phyloP scores from a whole-genome alignment of 2,888 invertebrate species.

The Orchestes rusci region DNA sequence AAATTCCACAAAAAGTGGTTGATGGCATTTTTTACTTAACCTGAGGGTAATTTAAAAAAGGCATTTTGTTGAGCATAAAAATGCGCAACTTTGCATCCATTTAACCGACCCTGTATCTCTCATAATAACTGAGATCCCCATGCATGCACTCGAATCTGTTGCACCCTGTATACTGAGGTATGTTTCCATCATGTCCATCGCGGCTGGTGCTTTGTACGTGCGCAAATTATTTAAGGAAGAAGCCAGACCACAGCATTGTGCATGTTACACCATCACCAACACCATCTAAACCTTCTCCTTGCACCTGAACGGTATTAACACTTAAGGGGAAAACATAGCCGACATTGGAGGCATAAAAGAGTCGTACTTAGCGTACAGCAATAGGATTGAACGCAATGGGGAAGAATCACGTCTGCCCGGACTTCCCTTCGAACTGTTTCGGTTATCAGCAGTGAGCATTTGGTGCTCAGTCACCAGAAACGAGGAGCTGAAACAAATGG shows the following conservation, averaged over 20 bases:
- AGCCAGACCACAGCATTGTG: too few relatives aligned
- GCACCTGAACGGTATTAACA: conserved; percentile 83
- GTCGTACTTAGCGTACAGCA: conserved; percentile 52
- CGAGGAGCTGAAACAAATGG: conserved; percentile 39
- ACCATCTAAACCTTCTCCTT: conserved; percentile 33
- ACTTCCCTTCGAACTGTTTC: conserved; percentile 47
- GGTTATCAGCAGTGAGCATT: conserved; percentile 53
- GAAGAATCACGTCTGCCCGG: conserved; percentile 38
- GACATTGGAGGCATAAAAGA: conserved; percentile 92
- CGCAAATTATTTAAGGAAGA: conserved; percentile 80
- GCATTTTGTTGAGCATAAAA: too few relatives aligned
- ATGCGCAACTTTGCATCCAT: too few relatives aligned
- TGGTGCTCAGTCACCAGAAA: conserved; percentile 50
- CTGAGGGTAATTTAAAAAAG: too few relatives aligned
- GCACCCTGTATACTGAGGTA: too few relatives aligned
- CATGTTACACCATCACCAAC: conserved; percentile 24
- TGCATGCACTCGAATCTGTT: too few relatives aligned
- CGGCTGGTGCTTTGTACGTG: conserved; percentile 80
- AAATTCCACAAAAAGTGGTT: too few relatives aligned
- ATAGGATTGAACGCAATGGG: conserved; percentile 38
- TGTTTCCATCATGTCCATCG: conserved; percentile 64
- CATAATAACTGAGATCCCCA: too few relatives aligned
- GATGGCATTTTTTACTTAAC: too few relatives aligned
- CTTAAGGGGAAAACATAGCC: conserved; percentile 91
- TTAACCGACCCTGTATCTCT: too few relatives aligned